Evolutionary conservation across 2,797 vertebrate species (phyloP), one percentile per base, ranked within the genome.

Genomic region (Pitangus sulphuratus): DNA sequence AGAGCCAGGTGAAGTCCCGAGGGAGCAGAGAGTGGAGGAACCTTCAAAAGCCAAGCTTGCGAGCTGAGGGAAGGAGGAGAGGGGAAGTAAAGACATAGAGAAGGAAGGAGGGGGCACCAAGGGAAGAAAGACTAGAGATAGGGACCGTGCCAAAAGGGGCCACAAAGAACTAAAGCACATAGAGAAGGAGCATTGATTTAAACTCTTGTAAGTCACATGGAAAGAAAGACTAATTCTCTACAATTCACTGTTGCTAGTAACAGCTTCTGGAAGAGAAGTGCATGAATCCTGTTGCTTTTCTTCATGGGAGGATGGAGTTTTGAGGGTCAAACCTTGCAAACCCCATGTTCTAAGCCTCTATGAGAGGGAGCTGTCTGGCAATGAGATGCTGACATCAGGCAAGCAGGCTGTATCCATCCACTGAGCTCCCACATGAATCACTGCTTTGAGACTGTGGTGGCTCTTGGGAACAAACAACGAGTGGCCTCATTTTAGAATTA

Each of bases 31-130:
- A 40, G 48, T 2, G 6, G 24, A 89, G 40, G 42, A 91, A 18
- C 18, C 31, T 87, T 84, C n/a, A 15, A 56, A 62, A 1, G 1
- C 64, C 11, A 20, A 51, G 7, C 14, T 28, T 2, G 10, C 0
- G 31, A 1, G 22, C 25, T 0, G 1, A 60, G 22, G 48, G 53
- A 77, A 75, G 48, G 12, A 60, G 33, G 31, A 78, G 37, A 61
- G 31, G 20, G 60, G 24, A 70, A 78, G 37, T 31, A 39, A 16
- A 12, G 2, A 11, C 61, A 18, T 13, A 42, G 61, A 45, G 42
- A 45, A 22, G 18, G 15, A 45, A 56, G 25, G 14, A n/a, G 25
- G 22, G 25, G 21, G 25, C 62, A 70, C 9, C 15, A 61, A n/a
- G 28, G 11, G 37, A 69, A 40, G 37, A 47, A 74, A 37, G 16